Evolutionary conservation across 1,140 invertebrate genomes (phyloP).

Genomic region (Zaprionus ornatus): DNA sequence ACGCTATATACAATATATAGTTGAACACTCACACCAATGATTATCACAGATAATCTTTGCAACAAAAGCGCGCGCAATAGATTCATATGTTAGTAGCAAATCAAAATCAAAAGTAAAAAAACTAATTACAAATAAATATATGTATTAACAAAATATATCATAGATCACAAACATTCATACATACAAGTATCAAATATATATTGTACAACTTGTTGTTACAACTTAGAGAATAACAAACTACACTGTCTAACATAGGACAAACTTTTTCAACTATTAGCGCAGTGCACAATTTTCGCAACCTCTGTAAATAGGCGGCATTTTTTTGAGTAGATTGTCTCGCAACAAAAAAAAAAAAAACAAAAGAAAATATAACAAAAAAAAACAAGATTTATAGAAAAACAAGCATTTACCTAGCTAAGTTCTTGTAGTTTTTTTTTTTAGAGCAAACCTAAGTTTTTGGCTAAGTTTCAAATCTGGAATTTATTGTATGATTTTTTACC

Average conservation of each 20-base stretch:
- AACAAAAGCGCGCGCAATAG: conserved; percentile 15
- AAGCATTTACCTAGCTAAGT: conserved; percentile 4
- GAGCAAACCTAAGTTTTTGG: conserved; percentile 56
- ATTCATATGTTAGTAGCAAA: conserved; percentile 24
- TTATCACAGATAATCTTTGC: background rate
- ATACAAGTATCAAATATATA: conserved; percentile 12
- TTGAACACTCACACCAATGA: background rate
- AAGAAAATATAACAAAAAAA: background rate
- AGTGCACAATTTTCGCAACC: conserved; percentile 25
- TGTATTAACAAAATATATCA: conserved; percentile 11
- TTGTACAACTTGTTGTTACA: conserved; percentile 55
- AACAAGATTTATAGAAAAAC: conserved; percentile 9
- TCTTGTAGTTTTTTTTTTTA: conserved; percentile 18
- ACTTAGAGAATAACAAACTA: conserved; percentile 28
- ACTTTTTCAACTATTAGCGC: conserved; percentile 29
- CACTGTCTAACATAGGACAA: conserved; percentile 21
- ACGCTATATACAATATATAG: background rate
- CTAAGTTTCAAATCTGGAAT: conserved; percentile 47
- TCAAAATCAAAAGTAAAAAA: conserved; percentile 20
- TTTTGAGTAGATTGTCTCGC: conserved; percentile 7
- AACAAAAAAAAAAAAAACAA: conserved; percentile 30
- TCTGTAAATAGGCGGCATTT: conserved; percentile 49
- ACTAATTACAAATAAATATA: conserved; percentile 16
- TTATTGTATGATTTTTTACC: conserved; percentile 60
- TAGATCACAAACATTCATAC: background rate